Evolutionary conservation across 2,888 invertebrate genomes (phyloP).

Genomic region (Nomada ferruginata): DNA sequence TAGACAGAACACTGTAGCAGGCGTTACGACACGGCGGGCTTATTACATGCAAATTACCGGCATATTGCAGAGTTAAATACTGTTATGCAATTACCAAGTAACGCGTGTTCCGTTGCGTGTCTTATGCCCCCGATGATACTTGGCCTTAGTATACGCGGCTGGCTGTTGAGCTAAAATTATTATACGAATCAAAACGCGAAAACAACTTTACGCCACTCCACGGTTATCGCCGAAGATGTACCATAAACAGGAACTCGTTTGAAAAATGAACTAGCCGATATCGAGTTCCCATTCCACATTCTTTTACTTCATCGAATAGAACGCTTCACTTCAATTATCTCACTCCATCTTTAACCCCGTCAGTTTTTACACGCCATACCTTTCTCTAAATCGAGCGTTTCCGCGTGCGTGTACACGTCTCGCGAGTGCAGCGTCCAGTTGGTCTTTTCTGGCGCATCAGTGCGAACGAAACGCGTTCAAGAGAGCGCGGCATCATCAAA

Average conservation of each 20-base stretch:
- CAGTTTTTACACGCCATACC: not conserved
- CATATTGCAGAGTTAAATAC: constrained; percentile 43
- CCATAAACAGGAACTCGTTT: no score
- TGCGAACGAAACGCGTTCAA: constrained; percentile 46
- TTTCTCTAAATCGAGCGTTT: constrained; percentile 9
- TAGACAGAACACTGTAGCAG: constrained; percentile 9
- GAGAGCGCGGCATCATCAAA: constrained; percentile 79
- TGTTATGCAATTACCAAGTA: constrained; percentile 32
- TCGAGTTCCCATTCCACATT: not conserved
- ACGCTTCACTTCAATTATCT: not conserved
- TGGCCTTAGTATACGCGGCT: not conserved
- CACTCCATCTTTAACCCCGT: not conserved
- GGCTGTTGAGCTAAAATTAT: not conserved
- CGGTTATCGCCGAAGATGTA: no score
- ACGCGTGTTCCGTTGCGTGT: constrained; percentile 5
- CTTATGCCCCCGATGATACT: constrained; percentile 1
- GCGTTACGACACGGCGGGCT: constrained; percentile 36
- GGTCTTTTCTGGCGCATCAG: constrained; percentile 32
- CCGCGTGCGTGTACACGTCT: not conserved
- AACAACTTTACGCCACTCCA: no score
- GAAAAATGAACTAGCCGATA: no score
- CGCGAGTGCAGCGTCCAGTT: not conserved
- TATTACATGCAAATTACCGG: constrained; percentile 62
- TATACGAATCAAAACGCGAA: not conserved
- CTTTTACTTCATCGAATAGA: not conserved